A percentile compares a stretch with the other conserved stretches of the same genome.
phyloP scores from a whole-genome alignment of 2,888 invertebrate species.

The Callosobruchus maculatus region DNA sequence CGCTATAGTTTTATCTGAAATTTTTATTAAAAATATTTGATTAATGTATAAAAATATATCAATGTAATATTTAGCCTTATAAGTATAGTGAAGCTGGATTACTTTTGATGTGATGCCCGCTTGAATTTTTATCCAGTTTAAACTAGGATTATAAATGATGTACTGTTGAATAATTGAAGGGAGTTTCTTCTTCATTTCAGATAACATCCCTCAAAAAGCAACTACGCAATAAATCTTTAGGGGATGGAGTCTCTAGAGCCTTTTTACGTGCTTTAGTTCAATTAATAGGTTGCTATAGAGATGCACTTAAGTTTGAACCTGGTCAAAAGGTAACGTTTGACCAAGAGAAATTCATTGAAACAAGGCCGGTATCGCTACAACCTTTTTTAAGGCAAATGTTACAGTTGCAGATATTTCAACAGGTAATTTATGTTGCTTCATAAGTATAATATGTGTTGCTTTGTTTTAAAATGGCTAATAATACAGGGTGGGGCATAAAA shows the following conservation, averaged over 20 bases:
- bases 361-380: constrained; percentile 79
- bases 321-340: constrained; percentile 80
- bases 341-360: constrained; percentile 81
- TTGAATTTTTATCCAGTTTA: no score
- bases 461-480: no score
- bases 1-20: no score
- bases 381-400: constrained; percentile 87
- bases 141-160: no score
- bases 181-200: constrained; percentile 50
- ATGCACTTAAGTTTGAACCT: constrained; percentile 76
- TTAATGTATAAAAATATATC: no score
- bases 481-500: no score
- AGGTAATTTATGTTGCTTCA: constrained; percentile 58
- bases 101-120: no score
- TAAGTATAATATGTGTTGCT: no score
- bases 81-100: no score
- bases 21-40: no score
- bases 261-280: constrained; percentile 89
- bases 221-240: constrained; percentile 73
- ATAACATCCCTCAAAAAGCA: constrained; percentile 71
- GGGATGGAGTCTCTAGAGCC: constrained; percentile 90
- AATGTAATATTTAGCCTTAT: no score
- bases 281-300: constrained; percentile 91
- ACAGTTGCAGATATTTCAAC: constrained; percentile 91
- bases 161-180: no score